phyloP scores from a whole-genome alignment of 2,888 invertebrate species.

The Anticlea derivata region DNA sequence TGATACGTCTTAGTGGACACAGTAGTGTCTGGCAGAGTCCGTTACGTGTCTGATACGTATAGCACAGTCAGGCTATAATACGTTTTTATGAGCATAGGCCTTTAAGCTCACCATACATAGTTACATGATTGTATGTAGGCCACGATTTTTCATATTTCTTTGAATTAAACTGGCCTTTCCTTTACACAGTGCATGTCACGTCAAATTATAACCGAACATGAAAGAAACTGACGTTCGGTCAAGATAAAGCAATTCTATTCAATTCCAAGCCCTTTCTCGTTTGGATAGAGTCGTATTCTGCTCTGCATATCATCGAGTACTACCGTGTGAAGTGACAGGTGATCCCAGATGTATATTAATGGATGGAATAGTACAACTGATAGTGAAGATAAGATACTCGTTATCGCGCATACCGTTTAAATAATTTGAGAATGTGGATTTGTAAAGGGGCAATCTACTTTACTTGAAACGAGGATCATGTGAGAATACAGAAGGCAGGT shows the following conservation, averaged over 20 bases:
- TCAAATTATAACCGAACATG: slow-evolving; percentile 20
- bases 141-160: too few species aligned
- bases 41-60: too few species aligned
- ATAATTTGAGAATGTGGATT: slow-evolving; percentile 17
- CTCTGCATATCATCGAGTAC: slow-evolving; percentile 12
- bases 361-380: slow-evolving; percentile 50
- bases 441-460: slow-evolving; percentile 10
- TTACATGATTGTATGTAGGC: too few species aligned
- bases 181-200: slow-evolving; percentile 10
- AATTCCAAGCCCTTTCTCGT: slow-evolving; percentile 1
- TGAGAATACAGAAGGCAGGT: background rate
- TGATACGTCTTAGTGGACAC: too few species aligned
- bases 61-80: too few species aligned
- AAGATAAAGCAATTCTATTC: slow-evolving; percentile 13
- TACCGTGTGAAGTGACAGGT: slow-evolving; percentile 59
- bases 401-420: slow-evolving; percentile 43
- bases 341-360: slow-evolving; percentile 44
- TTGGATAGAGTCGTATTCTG: slow-evolving; percentile 17
- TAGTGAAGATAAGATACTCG: slow-evolving; percentile 58
- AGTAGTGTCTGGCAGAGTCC: too few species aligned
- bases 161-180: too few species aligned
- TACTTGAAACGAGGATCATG: background rate
- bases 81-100: too few species aligned
- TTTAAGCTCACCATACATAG: too few species aligned
- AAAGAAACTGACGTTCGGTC: slow-evolving; percentile 20